A percentile compares a stretch with the other conserved stretches of the same genome.
phyloP scores from a whole-genome alignment of 2,797 vertebrate genomes.

The Enteromius treurensis region DNA sequence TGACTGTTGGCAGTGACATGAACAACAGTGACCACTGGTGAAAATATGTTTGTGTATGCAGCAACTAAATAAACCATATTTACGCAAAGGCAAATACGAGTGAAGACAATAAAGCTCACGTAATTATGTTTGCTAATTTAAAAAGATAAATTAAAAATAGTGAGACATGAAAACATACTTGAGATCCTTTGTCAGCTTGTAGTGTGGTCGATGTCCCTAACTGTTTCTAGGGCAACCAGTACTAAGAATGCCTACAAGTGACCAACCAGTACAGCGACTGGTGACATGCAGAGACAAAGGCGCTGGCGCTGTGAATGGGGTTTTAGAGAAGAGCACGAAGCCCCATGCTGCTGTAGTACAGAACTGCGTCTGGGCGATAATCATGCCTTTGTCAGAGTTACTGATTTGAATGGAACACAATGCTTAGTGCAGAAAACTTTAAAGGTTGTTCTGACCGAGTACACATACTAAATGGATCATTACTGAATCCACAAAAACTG shows the following conservation, averaged over 20 bases:
- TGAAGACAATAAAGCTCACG: not conserved
- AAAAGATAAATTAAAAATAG: not conserved
- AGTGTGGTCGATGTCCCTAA: not conserved
- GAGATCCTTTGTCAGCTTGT: not conserved
- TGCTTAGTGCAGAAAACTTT: not conserved
- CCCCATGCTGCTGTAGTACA: not conserved
- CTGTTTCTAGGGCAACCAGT: constrained; percentile 19
- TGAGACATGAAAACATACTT: not conserved
- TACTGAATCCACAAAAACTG: not conserved
- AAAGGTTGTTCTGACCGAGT: not conserved
- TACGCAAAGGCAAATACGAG: not conserved
- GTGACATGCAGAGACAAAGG: not conserved
- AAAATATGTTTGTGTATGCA: not conserved
- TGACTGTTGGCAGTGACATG: not conserved
- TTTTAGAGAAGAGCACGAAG: not conserved
- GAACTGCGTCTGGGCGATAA: not conserved
- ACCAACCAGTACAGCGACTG: constrained; percentile 7
- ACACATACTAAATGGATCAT: not conserved
- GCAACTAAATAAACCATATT: not conserved
- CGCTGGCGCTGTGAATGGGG: not conserved
- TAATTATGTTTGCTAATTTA: not conserved
- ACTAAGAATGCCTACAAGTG: constrained; percentile 14
- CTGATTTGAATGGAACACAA: not conserved
- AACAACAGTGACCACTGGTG: not conserved
- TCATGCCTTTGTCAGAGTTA: not conserved